Percentiles rank a stretch among this genome's conserved stretches.
These are phyloP conservation scores for Luperina testacea DNA, from an alignment of 2,888 invertebrate species.

Conservation along the genomic window DNA sequence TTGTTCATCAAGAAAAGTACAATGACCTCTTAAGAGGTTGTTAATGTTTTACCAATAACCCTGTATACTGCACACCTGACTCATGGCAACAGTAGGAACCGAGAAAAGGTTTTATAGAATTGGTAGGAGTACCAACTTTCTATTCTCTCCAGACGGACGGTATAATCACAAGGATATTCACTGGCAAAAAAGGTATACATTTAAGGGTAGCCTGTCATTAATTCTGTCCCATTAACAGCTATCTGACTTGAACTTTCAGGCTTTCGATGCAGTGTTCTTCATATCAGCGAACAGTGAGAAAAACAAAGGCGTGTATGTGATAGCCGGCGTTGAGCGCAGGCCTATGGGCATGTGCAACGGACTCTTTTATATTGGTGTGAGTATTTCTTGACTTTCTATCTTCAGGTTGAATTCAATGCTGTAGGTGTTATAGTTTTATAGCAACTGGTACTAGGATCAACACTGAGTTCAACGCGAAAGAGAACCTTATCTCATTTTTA, in stretches of 20 bases:
- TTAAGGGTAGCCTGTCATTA: neutral
- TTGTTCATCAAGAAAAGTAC: too few relatives aligned
- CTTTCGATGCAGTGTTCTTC: conserved; percentile 95
- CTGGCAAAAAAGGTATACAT: neutral
- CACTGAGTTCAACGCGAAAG: neutral
- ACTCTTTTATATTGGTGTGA: conserved; percentile 91
- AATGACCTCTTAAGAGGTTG: too few relatives aligned
- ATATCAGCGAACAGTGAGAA: conserved; percentile 90
- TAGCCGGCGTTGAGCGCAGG: conserved; percentile 92
- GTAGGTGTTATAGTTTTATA: neutral
- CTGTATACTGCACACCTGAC: neutral
- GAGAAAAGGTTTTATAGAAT: neutral
- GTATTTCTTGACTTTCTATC: conserved; percentile 54
- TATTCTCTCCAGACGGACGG: neutral
- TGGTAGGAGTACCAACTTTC: neutral
- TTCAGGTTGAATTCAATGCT: too few relatives aligned
- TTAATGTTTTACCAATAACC: too few relatives aligned
- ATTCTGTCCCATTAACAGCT: neutral
- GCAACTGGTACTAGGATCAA: neutral
- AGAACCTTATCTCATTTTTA: neutral
- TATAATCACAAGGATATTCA: neutral
- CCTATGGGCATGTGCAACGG: conserved; percentile 92
- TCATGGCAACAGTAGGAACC: neutral
- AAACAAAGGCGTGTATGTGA: conserved; percentile 91
- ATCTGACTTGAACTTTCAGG: conserved; percentile 81